Base-by-base conservation (phyloP, 1,140 invertebrate species). In the Bombus superbus region DNA sequence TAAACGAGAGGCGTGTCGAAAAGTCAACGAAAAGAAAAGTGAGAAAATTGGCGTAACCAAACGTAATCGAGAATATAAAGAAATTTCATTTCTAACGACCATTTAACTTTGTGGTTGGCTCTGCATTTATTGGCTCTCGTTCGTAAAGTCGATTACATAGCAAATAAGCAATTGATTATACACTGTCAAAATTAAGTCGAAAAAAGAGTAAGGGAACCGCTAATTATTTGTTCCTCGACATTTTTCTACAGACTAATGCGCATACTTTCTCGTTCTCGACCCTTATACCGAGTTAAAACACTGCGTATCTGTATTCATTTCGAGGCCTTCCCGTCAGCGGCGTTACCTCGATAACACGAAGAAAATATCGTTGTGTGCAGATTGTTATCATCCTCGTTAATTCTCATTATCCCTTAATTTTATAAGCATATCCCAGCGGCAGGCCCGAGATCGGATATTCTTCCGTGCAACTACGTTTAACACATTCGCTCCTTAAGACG, bases 401-500 rank as follows among this genome's bases (percentile, higher is more conserved):
- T 92, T 89, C 91, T 92, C 81, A 81, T 92, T 91, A 87, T 68
- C 74, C 68, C 44, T 90, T 92, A 91, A 90, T 90, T 90, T 90
- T 90, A 90, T 86, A 88, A 90, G 68, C 88, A 84, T 62, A 84
- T 75, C 71, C 59, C 74, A 40, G 25, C 64, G 15, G 28, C 44
- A n/a, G 11, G 8, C 18, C 47, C 66, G 59, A 40, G 78, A n/a
- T 40, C 69, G 59, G 47, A 47, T 78, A 85, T 75, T 80, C 71
- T 47, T 74, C 47, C 22, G 32, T 59, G 69, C 69, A 77, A 68
- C 44, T 40, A 22, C 25, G 53, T 18, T 71, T 40, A 64, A 71
- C 53, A 11, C 32, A 72, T 32, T 62, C 25, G 40, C 35, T 69
- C 64, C 73, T 69, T 83, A 69, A 72, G 6, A 40, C 44, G 68